Evolutionary conservation across 2,797 vertebrate species (phyloP), one percentile per base, ranked within the genome.

Genomic region (Platyrinchus mystaceus): DNA sequence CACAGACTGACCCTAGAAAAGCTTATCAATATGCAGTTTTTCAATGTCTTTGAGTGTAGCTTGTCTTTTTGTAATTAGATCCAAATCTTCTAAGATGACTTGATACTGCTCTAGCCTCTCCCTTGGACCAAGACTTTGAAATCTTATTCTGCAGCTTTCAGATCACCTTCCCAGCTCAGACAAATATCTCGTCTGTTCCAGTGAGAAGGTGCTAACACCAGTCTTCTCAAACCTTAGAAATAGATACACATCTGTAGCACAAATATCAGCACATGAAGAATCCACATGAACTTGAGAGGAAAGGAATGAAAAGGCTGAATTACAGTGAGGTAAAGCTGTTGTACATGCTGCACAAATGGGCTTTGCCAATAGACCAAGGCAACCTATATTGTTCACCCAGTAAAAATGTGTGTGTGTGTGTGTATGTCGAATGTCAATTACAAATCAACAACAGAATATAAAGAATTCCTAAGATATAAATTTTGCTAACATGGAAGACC

Each of bases 341-440:
- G 49, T 10, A 14, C 4, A 0, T 26, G 4, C 30, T 21, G 3
- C 50, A 68, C 59, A 53, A 63, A 27, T 1, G 21, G 56, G 34
- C 46, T 71, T 75, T 77, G 22, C 52, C 59, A 68, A 37, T 24
- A 79, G 17, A 78, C n/a, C 53, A 21, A 13, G 70, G 59, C 41
- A 46, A 14, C 17, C 21, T 58, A 6, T 43, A 18, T 34, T 47
- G 22, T 21, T 55, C 37, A 44, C 21, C 37, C 43, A 7, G 4
- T 39, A 12, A 60, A 55, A 58, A 52, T 0, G 0, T 14, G 2
- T 46, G 0, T 14, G 2, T 46, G 0, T 12, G 3, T 52, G 20
- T 39, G 18, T n/a, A 12, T 26, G 21, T 28, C 17, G 37, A 23
- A n/a, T n/a, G 60, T 20, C 43, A 58, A 49, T 28, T 67, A 55